phyloP scores from a whole-genome alignment of 2,888 invertebrate genomes.

The Trichacis sp. region DNA sequence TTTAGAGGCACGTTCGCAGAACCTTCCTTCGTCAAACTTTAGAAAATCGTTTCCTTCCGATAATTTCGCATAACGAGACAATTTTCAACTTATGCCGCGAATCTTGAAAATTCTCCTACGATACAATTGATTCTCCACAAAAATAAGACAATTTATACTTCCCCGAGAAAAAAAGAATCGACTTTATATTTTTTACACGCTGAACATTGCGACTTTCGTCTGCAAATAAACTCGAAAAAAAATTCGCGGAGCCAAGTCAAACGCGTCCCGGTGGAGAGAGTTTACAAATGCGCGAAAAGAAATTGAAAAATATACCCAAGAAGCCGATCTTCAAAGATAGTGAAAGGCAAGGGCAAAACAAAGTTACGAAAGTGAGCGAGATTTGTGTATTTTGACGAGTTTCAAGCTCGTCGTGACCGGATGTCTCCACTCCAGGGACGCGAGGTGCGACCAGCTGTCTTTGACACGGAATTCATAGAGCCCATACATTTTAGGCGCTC shows the following conservation, averaged over 20 bases:
- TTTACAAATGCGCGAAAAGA: background rate
- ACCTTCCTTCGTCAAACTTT: constrained; percentile 47
- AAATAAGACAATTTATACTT: background rate
- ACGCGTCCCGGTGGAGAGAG: too few species aligned
- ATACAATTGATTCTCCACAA: background rate
- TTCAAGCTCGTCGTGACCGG: constrained; percentile 58
- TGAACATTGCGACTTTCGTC: too few species aligned
- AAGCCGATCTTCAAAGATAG: constrained; percentile 21
- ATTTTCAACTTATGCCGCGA: constrained; percentile 20
- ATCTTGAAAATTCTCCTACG: background rate
- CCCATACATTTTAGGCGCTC: constrained; percentile 38
- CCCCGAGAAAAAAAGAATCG: background rate
- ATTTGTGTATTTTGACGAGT: constrained; percentile 67
- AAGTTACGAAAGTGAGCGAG: constrained; percentile 31
- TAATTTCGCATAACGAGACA: constrained; percentile 42
- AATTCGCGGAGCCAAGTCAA: too few species aligned
- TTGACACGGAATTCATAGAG: constrained; percentile 38
- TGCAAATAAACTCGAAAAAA: background rate
- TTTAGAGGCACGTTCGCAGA: constrained; percentile 46
- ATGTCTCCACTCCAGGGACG: constrained; percentile 60
- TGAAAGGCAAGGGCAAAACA: constrained; percentile 11
- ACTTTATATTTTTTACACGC: background rate
- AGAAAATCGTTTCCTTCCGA: constrained; percentile 51
- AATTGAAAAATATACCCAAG: constrained; percentile 3
- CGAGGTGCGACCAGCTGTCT: constrained; percentile 61